Evolutionary conservation across 2,888 invertebrate species (phyloP).

Genomic region (Idaea biselata): DNA sequence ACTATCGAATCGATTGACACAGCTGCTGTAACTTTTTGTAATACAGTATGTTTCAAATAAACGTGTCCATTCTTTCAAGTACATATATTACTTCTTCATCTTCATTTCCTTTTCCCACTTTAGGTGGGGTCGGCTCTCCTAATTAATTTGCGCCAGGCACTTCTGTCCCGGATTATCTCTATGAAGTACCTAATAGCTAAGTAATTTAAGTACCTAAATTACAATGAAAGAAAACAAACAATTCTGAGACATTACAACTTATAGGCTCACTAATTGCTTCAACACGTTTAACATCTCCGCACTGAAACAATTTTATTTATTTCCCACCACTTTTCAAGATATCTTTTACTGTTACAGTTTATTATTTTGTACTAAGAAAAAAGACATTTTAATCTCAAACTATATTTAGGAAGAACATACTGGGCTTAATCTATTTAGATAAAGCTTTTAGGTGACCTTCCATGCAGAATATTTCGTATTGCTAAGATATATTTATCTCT

Average conservation of each 20-base stretch:
- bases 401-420: too few relatives aligned
- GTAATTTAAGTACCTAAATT: neutral
- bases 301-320: neutral
- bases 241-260: neutral
- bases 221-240: neutral
- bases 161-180: too few relatives aligned
- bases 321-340: neutral
- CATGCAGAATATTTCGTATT: neutral
- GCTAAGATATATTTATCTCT: too few relatives aligned
- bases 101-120: too few relatives aligned
- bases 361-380: neutral
- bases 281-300: neutral
- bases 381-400: neutral
- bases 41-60: constrained; percentile 15
- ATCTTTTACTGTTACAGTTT: neutral
- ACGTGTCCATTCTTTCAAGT: neutral
- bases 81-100: neutral
- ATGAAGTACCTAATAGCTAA: too few relatives aligned
- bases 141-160: too few relatives aligned
- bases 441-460: neutral
- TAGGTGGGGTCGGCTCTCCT: too few relatives aligned
- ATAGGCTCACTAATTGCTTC: neutral
- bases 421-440: too few relatives aligned
- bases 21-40: constrained; percentile 14
- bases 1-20: constrained; percentile 32